These are phyloP conservation scores for Diplolepis rosae DNA, from an alignment of 2,888 invertebrate genomes.

Conservation along the genomic window DNA sequence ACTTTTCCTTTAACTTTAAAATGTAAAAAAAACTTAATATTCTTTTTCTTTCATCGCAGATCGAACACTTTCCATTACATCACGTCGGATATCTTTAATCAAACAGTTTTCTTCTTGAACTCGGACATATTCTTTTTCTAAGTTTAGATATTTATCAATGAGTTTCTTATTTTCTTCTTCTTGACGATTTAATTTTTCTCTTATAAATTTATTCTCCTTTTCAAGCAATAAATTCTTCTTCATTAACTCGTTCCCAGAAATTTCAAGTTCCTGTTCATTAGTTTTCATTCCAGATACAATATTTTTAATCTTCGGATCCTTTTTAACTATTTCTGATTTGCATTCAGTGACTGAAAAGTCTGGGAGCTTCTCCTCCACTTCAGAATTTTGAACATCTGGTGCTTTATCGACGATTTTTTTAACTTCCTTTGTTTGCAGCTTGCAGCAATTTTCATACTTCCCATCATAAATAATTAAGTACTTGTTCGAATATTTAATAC, in stretches of 20 bases:
- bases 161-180: background rate
- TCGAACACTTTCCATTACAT: background rate
- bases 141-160: no score
- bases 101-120: background rate
- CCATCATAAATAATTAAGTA: conserved; percentile 40
- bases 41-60: background rate
- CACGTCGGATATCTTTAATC: background rate
- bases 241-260: background rate
- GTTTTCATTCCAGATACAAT: background rate
- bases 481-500: conserved; percentile 55
- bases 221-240: background rate
- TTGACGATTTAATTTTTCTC: background rate
- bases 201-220: background rate
- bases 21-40: no score
- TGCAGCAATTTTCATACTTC: no score
- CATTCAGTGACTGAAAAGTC: no score
- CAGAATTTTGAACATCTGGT: no score
- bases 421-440: no score
- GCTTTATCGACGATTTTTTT: no score
- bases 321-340: background rate
- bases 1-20: no score
- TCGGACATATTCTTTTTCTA: no score
- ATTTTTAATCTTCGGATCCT: background rate
- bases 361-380: no score
- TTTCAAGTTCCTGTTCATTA: background rate